These are phyloP conservation scores for Drosophila jambulina DNA, from an alignment of 1,140 invertebrate genomes.

Conservation along the genomic window DNA sequence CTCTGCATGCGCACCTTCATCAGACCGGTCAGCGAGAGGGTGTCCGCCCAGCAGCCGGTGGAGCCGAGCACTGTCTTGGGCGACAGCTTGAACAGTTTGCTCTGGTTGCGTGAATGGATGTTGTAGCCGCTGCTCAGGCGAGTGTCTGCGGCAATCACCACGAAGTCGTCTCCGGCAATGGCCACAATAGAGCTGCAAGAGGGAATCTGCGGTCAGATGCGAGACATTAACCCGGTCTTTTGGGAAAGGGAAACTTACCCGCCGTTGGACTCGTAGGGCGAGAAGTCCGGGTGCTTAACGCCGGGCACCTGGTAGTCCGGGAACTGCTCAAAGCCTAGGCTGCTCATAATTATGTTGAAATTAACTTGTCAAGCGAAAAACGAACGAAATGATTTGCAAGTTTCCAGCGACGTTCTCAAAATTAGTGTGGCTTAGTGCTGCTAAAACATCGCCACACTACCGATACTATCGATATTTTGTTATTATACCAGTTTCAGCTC, in stretches of 20 bases:
- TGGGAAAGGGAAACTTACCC: slow-evolving; percentile 86
- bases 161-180: slow-evolving; percentile 96
- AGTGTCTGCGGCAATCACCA: slow-evolving; percentile 95
- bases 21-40: slow-evolving; percentile 95
- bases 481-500: too few relatives aligned
- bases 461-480: background rate
- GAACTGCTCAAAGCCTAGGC: slow-evolving; percentile 85
- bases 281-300: slow-evolving; percentile 88
- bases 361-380: slow-evolving; percentile 34
- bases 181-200: slow-evolving; percentile 92
- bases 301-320: slow-evolving; percentile 89
- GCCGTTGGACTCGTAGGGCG: slow-evolving; percentile 92
- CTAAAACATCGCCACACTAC: background rate
- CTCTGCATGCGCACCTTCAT: slow-evolving; percentile 95
- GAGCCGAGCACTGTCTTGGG: slow-evolving; percentile 94
- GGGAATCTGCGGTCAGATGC: background rate
- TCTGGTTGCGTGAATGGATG: slow-evolving; percentile 95
- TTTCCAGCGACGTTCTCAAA: slow-evolving; percentile 63
- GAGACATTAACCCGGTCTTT: background rate
- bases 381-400: slow-evolving; percentile 77
- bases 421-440: slow-evolving; percentile 9
- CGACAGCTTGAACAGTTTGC: slow-evolving; percentile 93
- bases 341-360: slow-evolving; percentile 58
- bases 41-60: slow-evolving; percentile 99
- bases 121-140: slow-evolving; percentile 96